Conservation (phyloP, 2,888 invertebrate species). For the Folsomia manolachei region DNA sequence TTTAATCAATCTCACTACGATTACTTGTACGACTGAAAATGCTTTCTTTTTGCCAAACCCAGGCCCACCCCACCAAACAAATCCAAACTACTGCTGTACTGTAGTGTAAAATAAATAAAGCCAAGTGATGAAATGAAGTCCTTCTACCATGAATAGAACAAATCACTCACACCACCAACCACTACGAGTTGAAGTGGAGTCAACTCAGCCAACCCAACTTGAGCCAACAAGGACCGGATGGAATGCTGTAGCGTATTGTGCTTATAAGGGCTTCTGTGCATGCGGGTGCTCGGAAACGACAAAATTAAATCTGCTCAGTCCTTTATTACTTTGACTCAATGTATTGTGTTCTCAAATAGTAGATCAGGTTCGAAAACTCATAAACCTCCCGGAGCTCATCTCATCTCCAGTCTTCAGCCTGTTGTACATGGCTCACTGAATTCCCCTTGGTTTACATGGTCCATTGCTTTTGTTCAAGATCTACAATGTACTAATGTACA, state of each 20-base stretch:
- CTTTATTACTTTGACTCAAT: neutral
- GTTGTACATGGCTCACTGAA: constrained; percentile 6
- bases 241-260: too few relatives aligned
- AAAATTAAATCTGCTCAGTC: neutral
- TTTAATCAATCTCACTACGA: neutral
- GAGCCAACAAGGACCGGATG: too few relatives aligned
- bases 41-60: neutral
- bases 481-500: constrained; percentile 4
- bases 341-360: too few relatives aligned
- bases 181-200: too few relatives aligned
- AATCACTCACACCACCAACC: too few relatives aligned
- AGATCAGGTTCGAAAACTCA: constrained; percentile 3
- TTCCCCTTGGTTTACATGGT: constrained; percentile 12
- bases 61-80: neutral
- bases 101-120: constrained; percentile 7
- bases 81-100: neutral
- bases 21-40: too few relatives aligned
- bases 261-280: neutral
- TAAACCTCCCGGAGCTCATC: neutral
- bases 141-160: neutral
- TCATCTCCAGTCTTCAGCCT: neutral
- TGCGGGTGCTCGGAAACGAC: neutral
- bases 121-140: neutral
- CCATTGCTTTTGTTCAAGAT: constrained; percentile 16
- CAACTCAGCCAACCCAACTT: too few relatives aligned